Evolutionary conservation across 2,113 vertebrate genomes (phyloP).

Genomic region (Tamias sibiricus): DNA sequence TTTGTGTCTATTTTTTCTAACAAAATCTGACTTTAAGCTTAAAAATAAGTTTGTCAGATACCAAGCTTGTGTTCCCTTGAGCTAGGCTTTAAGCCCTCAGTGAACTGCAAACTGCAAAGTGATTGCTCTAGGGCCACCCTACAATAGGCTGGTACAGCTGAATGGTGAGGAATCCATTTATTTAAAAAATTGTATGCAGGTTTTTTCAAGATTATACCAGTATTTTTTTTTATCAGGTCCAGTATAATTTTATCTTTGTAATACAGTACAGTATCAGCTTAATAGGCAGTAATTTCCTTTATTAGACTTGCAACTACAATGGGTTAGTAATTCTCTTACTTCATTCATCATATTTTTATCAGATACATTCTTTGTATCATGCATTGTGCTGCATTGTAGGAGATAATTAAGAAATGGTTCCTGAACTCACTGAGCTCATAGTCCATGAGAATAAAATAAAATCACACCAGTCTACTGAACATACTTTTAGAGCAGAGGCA

Average conservation of each 20-base stretch:
- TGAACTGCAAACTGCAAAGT: background rate
- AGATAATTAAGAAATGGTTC: constrained; percentile 61
- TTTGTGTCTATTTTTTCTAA: constrained; percentile 16
- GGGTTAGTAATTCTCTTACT: constrained; percentile 45
- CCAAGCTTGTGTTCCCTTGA: background rate
- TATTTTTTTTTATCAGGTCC: constrained; percentile 47
- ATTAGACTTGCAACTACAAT: constrained; percentile 41
- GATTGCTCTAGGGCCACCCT: background rate
- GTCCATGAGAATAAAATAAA: background rate
- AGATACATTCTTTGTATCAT: background rate
- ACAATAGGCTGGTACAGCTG: background rate
- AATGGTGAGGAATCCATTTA: constrained; percentile 24
- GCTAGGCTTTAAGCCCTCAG: background rate
- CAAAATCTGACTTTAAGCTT: constrained; percentile 53
- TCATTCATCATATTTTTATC: constrained; percentile 41
- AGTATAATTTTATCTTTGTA: constrained; percentile 55
- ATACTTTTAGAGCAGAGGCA: background rate
- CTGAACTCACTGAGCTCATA: background rate
- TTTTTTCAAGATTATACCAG: background rate
- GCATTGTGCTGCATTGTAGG: background rate
- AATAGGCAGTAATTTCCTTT: constrained; percentile 62
- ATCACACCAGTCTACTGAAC: background rate
- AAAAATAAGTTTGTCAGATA: constrained; percentile 57
- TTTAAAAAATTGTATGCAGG: background rate
- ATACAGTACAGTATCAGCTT: background rate